A percentile compares a stretch with the other conserved stretches of the same genome.
phyloP scores from a whole-genome alignment of 2,113 vertebrate species.

The Pimephales promelas region DNA sequence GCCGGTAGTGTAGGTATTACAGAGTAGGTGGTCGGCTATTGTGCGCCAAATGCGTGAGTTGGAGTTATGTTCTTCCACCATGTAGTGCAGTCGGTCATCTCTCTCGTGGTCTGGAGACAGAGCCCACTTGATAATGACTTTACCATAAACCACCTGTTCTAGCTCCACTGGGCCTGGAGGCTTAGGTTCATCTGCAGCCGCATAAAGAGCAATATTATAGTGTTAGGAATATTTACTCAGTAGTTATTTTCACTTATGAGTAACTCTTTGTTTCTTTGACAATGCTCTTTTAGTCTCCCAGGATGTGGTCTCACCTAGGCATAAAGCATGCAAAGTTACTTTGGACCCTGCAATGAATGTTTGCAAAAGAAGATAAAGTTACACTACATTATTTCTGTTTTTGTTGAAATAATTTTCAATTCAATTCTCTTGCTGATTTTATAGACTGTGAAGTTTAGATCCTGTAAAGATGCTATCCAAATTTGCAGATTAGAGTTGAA shows the following conservation, averaged over 20 bases:
- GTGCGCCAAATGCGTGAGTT: slow-evolving; percentile 75
- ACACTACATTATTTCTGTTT: no score
- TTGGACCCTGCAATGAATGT: neutral
- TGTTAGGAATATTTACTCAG: neutral
- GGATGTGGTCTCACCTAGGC: neutral
- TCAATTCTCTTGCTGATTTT: neutral
- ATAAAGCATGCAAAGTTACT: neutral
- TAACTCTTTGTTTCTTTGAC: neutral
- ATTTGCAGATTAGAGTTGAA: neutral
- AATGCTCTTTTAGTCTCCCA: neutral
- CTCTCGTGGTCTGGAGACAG: slow-evolving; percentile 83
- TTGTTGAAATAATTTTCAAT: no score
- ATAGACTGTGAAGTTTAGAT: neutral
- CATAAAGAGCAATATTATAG: neutral
- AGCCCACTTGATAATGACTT: slow-evolving; percentile 86
- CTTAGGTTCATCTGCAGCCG: slow-evolving; percentile 78
- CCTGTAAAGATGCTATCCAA: neutral
- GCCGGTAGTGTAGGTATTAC: slow-evolving; percentile 83
- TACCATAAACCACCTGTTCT: slow-evolving; percentile 80
- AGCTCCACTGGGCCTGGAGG: slow-evolving; percentile 81
- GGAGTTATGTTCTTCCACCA: slow-evolving; percentile 79
- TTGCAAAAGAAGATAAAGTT: neutral
- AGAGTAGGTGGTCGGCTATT: slow-evolving; percentile 81
- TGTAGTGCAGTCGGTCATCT: slow-evolving; percentile 79
- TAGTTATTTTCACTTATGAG: neutral